Evolutionary conservation across 2,797 vertebrate genomes (phyloP), one percentile per base, ranked within the genome.

Genomic region (Microctenopoma stevenorrisi): DNA sequence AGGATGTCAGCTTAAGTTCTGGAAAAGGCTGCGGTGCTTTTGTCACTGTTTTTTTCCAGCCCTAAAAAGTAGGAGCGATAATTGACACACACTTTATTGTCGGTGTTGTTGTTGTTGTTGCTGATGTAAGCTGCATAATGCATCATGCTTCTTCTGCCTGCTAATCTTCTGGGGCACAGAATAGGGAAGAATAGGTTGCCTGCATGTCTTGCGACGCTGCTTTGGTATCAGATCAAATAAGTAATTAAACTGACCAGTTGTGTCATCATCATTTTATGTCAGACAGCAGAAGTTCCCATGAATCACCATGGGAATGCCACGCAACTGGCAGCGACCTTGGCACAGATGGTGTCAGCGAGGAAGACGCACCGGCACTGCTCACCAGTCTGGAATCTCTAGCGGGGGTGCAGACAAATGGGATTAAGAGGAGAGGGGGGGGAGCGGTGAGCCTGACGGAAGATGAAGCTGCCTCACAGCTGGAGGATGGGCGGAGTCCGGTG

Each of bases 301-400:
- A 83, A 78, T 90, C 89, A 77, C 69, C 88, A 70, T 89, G 92
- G 92, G 91, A 90, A 80, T 50, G 80, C 79, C 79, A 71, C 88
- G 60, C 86, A 74, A 79, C 88, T 78, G 90, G 84, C 71, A 63
- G 69, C 70, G 78, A 93, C 87, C 82, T 87, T 81, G 83, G 86
- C 83, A 86, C 90, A 93, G 93, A 94, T 92, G 94, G 91, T 78
- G 70, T 75, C 82, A 48, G 81, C 66, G 68, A 86, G 82, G 88
- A 82, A 83, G 91, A 82, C 78, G 13, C 92, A 87, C 88, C 91
- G 84, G 91, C 89, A 63, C 86, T 77, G 82, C 82, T 84, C 82
- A 81, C 77, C 83, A 59, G 79, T 74, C 60, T 81, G 74, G 88
- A 88, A 72, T 72, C 80, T 75, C 79, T 43, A 2, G 61, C 68